A percentile compares a stretch with the other conserved stretches of the same genome.
Conservation (phyloP, 2,888 invertebrate genomes). For the Agelastica alni region DNA sequence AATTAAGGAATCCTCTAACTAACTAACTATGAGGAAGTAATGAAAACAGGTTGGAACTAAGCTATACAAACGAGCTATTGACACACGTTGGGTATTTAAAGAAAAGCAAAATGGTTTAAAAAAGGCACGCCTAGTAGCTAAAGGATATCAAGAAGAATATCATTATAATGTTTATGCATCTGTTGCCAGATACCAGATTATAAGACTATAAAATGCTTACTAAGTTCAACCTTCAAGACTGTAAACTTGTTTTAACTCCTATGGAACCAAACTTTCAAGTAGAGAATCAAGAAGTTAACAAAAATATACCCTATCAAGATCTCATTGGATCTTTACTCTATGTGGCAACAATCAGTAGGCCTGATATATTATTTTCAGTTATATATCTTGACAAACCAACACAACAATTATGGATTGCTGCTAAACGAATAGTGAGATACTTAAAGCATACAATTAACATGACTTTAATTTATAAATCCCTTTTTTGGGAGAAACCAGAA, state of each 20-base stretch:
- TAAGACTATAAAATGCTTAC: slow-evolving; percentile 28
- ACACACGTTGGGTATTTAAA: too few relatives aligned
- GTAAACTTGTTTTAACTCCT: slow-evolving; percentile 25
- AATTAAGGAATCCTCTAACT: background rate
- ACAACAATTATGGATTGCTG: slow-evolving; percentile 23
- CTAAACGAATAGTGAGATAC: slow-evolving; percentile 27
- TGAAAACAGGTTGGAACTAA: too few relatives aligned
- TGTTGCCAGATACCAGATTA: too few relatives aligned
- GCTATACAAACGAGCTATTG: too few relatives aligned
- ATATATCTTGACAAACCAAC: slow-evolving; percentile 29
- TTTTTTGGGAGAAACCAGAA: slow-evolving; percentile 1
- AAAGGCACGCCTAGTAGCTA: too few relatives aligned
- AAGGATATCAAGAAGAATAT: too few relatives aligned
- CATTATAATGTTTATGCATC: too few relatives aligned
- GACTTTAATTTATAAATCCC: too few relatives aligned
- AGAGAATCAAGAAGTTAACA: slow-evolving; percentile 5
- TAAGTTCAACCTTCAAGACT: slow-evolving; percentile 31
- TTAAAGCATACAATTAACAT: too few relatives aligned
- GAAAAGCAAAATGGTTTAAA: too few relatives aligned
- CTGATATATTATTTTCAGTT: slow-evolving; percentile 22
- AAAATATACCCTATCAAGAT: slow-evolving; percentile 27
- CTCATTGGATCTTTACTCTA: slow-evolving; percentile 29
- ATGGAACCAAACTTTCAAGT: slow-evolving; percentile 30
- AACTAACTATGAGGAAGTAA: too few relatives aligned
- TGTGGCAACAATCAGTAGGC: slow-evolving; percentile 24